phyloP scores from a whole-genome alignment of 2,888 invertebrate genomes.

The Acanthococcus lagerstroemiae region DNA sequence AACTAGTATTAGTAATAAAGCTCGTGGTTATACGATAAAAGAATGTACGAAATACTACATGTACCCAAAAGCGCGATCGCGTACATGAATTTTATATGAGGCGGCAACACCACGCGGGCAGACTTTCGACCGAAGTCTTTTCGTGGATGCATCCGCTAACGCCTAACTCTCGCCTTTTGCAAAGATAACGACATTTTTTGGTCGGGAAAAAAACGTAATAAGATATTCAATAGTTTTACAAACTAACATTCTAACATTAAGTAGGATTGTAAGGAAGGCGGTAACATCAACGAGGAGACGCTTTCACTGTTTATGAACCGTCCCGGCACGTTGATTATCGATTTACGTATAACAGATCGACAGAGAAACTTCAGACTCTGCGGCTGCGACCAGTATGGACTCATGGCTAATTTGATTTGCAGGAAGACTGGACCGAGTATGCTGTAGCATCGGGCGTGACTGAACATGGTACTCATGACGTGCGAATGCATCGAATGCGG shows the following conservation, averaged over 20 bases:
- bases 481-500: constrained; percentile 39
- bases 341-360: constrained; percentile 34
- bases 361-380: constrained; percentile 37
- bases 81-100: too few species aligned
- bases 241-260: constrained; percentile 11
- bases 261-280: constrained; percentile 21
- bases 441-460: constrained; percentile 39
- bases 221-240: neutral
- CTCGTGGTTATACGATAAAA: neutral
- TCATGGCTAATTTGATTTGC: constrained; percentile 38
- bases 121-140: neutral
- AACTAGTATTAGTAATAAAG: neutral
- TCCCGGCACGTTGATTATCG: constrained; percentile 25
- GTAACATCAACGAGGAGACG: constrained; percentile 15
- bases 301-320: constrained; percentile 12
- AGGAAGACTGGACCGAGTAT: constrained; percentile 40
- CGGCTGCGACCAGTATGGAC: constrained; percentile 39
- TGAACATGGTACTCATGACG: constrained; percentile 40
- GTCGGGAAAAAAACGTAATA: too few species aligned
- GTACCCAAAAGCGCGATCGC: neutral
- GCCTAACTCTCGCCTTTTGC: neutral
- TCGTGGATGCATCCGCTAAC: neutral
- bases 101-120: neutral
- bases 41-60: neutral
- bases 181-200: too few species aligned